Evolutionary conservation across 2,113 vertebrate genomes (phyloP), one percentile per base, ranked within the genome.

Genomic region (Onychorhynchus coronatus): DNA sequence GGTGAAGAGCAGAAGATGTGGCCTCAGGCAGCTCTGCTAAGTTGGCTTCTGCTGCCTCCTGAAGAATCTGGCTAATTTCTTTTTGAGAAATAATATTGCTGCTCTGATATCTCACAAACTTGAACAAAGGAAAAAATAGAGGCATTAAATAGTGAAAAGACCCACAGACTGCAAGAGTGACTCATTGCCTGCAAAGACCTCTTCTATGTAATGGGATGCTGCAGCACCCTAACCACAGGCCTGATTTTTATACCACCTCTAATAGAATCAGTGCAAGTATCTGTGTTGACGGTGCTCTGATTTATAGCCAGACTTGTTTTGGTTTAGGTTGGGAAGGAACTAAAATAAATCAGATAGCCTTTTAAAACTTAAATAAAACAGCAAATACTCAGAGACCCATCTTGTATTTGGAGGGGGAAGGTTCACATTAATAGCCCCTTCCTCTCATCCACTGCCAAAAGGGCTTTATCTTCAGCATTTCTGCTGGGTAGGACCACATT

Each of bases 41-140:
- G 55, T 98, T 98, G 63, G 77, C 96, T 95, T 88, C 97, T 95
- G 98, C 97, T 81, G 97, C 98, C 2, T 97, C 95, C 55, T 98
- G 97, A 67, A 99, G 95, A 95, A 99, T 92, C 37, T 96, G 97
- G 35, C 82, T 97, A 78, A 99, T 97, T 89, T 99, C 98, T 86
- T 98, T 96, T 42, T 95, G 96, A 96, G 97, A 98, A 78, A 98
- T 93, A 92, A 98, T 86, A 5, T 89, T 96, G 23, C 94, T 97
- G 68, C 98, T 97, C 82, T 85, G 93, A 74, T 98, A 98, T 76
- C 88, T 98, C 96, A 99, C 88, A 95, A 99, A 98, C 99, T 99
- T 85, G 52, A 85, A 73, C 68, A 84, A 85, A 77, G 63, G 67
- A 41, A 94, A 89, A 90, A 92, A 87, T 0, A 89, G 61, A 88